Base-by-base conservation (phyloP, 2,113 vertebrate species). In the Euleptes europaea region DNA sequence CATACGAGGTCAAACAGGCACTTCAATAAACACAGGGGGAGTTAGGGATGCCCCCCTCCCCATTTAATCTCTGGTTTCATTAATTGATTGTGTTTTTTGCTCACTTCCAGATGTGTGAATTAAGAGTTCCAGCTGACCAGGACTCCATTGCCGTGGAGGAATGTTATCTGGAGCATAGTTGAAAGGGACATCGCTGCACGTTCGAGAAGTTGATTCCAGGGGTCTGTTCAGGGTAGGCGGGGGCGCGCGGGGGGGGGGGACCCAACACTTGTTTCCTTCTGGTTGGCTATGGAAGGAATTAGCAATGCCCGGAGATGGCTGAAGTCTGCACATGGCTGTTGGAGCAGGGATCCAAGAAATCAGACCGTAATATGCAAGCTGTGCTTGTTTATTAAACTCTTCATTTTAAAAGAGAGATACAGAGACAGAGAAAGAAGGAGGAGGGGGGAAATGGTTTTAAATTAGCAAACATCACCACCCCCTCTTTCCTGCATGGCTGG, bases 311-410 rank as follows among this genome's bases (percentile, higher is more conserved):
- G 33, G 87, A 89, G 84, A 74, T 60, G 10, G 0, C 1, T 51
- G 80, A 89, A 84, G 82, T 69, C 82, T 80, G 26, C 85, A 79
- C 44, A 85, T 79, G 11, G 47, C 60, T 82, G 85, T 84, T 86
- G 88, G 69, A 65, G 4, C 33, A 57, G 87, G 86, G 85, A 92
- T 92, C 95, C n/a, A 85, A 92, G 60, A 47, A 49, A 93, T 87
- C 81, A 86, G 83, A 83, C 76, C 89, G 70, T 60, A 89, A 82
- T 35, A 33, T 75, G 86, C 92, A 92, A 95, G 92, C 93, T 95
- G 92, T 87, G 90, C 93, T 85, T 87, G 92, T 90, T 93, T 93
- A 93, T 49, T 91, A 90, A 95, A 92, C 91, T 90, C 10, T 26
- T 66, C 47, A 26, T 84, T 79, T 73, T 84, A 88, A 91, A 94